A percentile compares a stretch with the other conserved stretches of the same genome.
These are phyloP conservation scores for Anas flavirostris DNA, from an alignment of 2,797 vertebrate species.

Conservation along the genomic window DNA sequence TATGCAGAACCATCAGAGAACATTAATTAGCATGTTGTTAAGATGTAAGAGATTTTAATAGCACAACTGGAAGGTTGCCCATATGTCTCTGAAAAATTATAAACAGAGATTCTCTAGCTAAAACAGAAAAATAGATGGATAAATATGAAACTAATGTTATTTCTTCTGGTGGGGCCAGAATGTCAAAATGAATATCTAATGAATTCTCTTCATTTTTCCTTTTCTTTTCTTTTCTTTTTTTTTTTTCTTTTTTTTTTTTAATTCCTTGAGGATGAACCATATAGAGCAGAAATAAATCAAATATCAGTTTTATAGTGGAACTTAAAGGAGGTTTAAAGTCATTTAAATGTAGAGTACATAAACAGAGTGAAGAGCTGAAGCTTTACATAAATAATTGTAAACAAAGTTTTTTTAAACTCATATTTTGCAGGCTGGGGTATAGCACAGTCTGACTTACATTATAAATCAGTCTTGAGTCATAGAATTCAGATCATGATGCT, in stretches of 20 bases:
- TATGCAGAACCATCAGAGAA: constrained; percentile 38
- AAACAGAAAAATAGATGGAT: constrained; percentile 79
- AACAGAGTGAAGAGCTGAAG: constrained; percentile 27
- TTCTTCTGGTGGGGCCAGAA: constrained; percentile 76
- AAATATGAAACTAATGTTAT: constrained; percentile 76
- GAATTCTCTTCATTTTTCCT: neutral
- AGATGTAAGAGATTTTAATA: constrained; percentile 74
- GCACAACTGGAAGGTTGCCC: constrained; percentile 71
- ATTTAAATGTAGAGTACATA: constrained; percentile 69
- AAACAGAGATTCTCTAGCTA: constrained; percentile 68
- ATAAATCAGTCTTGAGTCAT: constrained; percentile 19
- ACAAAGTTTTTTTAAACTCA: neutral
- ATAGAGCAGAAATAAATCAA: constrained; percentile 72
- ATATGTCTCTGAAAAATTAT: constrained; percentile 73
- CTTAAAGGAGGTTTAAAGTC: constrained; percentile 27
- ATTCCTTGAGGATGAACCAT: neutral
- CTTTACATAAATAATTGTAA: neutral
- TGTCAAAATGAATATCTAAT: constrained; percentile 78
- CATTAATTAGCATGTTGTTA: constrained; percentile 79
- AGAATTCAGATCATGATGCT: constrained; percentile 19
- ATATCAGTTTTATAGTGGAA: constrained; percentile 53
- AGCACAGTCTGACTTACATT: constrained; percentile 17
- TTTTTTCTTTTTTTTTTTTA: neutral
- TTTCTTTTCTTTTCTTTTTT: neutral
- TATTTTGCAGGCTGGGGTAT: constrained; percentile 36